Base-by-base conservation (phyloP, 1,140 invertebrate species). In the Tetramorium simillimum region DNA sequence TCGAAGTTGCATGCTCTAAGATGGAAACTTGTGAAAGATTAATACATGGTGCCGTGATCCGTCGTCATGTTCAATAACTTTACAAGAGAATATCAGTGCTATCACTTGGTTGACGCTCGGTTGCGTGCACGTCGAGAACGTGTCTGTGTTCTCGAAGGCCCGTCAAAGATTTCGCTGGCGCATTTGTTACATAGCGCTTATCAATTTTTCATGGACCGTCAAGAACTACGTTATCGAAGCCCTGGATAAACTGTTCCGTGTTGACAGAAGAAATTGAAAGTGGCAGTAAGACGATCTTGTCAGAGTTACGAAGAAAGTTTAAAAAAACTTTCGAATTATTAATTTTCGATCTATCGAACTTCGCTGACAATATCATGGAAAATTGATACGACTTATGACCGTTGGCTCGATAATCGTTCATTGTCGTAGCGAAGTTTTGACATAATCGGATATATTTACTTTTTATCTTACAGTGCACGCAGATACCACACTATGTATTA, bases 181-280 rank as follows among this genome's bases (percentile, higher is more conserved):
- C 7, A 24, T 43, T 81, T 56, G 37, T 60, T 37, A 33, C 21
- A 53, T 24, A 84, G 28, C 28, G 24, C 24, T 60, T 84, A 84
- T 84, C 69, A 73, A 73, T 73, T 62, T 84, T 84, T 84, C 40
- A 82, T 58, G 24, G 12, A 40, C 40, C 53, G 18, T 84, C 67
- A 46, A 62, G 43, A 28, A 51, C 24, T 16, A 40, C 9, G 58
- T 49, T 72, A 56, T 82, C 21, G 53, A 82, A 43, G 28, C 12
- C 14, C 3, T 46, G 37, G 18, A 16, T 72, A 46, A 60, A 73
- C 40, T 73, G 37, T 60, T 28, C 46, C 46, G 18, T 40, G 40
- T 82, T 73, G 67, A 82, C 53, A 49, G 28, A 60, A 60, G 33
- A 78, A 63, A 16, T 72, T 82, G 37, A 46, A 72, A 75, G 24